phyloP scores from a whole-genome alignment of 2,888 invertebrate species.

The Torymus aiolomorphi region DNA sequence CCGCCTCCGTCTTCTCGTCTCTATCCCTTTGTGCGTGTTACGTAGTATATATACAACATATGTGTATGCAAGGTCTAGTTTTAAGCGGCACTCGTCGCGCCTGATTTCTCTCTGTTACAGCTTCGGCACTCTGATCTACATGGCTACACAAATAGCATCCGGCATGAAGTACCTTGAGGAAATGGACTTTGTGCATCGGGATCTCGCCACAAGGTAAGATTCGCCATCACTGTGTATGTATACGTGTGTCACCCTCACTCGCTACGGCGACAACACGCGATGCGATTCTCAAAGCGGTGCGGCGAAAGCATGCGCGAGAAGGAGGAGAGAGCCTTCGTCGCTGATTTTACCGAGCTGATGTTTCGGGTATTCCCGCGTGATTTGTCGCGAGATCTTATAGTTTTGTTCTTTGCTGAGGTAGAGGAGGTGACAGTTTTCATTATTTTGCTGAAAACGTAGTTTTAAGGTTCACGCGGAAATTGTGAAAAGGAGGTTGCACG shows the following conservation, averaged over 20 bases:
- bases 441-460: too few relatives aligned
- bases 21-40: neutral
- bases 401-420: too few relatives aligned
- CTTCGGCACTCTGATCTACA: constrained; percentile 89
- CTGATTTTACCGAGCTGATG: neutral
- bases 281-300: too few relatives aligned
- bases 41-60: too few relatives aligned
- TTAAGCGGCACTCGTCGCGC: constrained; percentile 24
- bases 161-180: constrained; percentile 94
- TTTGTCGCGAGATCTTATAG: too few relatives aligned
- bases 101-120: constrained; percentile 75
- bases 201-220: constrained; percentile 86
- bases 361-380: neutral
- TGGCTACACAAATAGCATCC: constrained; percentile 91
- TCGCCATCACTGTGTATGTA: too few relatives aligned
- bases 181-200: constrained; percentile 89
- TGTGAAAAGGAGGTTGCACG: too few relatives aligned
- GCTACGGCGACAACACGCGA: too few relatives aligned
- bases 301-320: too few relatives aligned
- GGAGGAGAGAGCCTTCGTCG: neutral
- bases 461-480: too few relatives aligned
- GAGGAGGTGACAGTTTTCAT: too few relatives aligned
- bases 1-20: neutral
- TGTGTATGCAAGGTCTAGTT: constrained; percentile 14
- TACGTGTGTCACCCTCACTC: too few relatives aligned